Conservation (phyloP, 2,888 invertebrate genomes). For the Allolobophora icterica region DNA sequence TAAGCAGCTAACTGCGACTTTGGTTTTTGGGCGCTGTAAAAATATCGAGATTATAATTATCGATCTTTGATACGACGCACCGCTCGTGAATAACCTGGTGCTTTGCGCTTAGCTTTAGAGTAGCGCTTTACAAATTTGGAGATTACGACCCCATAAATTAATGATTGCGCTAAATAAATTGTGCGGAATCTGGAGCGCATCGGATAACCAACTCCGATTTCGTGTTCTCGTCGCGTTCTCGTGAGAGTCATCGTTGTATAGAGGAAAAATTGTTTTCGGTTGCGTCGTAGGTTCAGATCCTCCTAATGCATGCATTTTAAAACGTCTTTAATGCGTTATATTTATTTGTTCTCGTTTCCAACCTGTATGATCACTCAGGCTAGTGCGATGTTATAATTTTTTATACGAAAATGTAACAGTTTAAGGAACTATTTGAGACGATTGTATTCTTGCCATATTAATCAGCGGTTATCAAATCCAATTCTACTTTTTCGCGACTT, state of each 20-base stretch:
- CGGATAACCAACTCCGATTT: neutral
- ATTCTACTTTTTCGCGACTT: neutral
- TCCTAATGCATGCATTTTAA: neutral
- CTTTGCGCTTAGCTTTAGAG: too few relatives aligned
- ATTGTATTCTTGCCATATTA: neutral
- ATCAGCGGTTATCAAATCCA: neutral
- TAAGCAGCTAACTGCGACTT: too few relatives aligned
- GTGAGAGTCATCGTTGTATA: constrained; percentile 7
- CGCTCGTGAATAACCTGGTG: too few relatives aligned
- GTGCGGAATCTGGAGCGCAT: too few relatives aligned
- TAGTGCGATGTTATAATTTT: neutral
- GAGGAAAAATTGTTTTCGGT: neutral
- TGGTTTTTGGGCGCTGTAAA: too few relatives aligned
- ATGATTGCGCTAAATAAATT: neutral
- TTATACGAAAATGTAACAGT: neutral
- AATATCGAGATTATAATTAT: too few relatives aligned
- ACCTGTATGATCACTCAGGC: neutral
- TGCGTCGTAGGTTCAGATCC: constrained; percentile 8
- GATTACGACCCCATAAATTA: too few relatives aligned
- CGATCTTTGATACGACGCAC: too few relatives aligned
- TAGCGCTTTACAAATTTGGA: too few relatives aligned
- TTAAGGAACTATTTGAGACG: constrained; percentile 5
- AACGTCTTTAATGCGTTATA: neutral
- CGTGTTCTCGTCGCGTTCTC: neutral
- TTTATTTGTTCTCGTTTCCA: neutral